Evolutionary conservation across 2,113 vertebrate species (phyloP).

Genomic region (Arizona elegans): DNA sequence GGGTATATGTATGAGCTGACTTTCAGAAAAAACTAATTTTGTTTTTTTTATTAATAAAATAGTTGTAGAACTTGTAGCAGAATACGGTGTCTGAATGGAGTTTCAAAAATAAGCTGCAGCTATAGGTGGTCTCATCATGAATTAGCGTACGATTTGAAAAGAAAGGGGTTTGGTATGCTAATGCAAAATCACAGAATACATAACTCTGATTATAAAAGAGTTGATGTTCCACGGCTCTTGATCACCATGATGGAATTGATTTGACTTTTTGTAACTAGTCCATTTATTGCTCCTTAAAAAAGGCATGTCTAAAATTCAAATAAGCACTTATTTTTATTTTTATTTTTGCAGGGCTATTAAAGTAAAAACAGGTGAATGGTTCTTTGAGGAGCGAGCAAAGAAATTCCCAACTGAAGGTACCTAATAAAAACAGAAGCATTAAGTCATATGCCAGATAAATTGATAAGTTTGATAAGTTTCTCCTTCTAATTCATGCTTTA

Average conservation of each 20-base stretch:
- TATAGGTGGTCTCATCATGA: not conserved
- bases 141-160: not conserved
- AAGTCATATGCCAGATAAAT: not conserved
- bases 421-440: not conserved
- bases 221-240: not conserved
- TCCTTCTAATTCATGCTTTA: slow-evolving; percentile 5
- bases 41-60: not conserved
- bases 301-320: not conserved
- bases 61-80: too few species aligned
- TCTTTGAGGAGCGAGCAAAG: slow-evolving; percentile 84
- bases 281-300: not conserved
- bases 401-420: slow-evolving; percentile 85
- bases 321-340: slow-evolving; percentile 33
- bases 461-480: not conserved
- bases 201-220: not conserved
- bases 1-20: not conserved
- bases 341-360: slow-evolving; percentile 81
- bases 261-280: not conserved
- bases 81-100: not conserved
- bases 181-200: not conserved
- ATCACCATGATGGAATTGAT: not conserved
- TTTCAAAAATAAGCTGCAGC: not conserved
- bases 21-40: not conserved
- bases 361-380: slow-evolving; percentile 90
- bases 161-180: not conserved